phyloP scores from a whole-genome alignment of 1,140 invertebrate genomes.

The Cherax quadricarinatus region DNA sequence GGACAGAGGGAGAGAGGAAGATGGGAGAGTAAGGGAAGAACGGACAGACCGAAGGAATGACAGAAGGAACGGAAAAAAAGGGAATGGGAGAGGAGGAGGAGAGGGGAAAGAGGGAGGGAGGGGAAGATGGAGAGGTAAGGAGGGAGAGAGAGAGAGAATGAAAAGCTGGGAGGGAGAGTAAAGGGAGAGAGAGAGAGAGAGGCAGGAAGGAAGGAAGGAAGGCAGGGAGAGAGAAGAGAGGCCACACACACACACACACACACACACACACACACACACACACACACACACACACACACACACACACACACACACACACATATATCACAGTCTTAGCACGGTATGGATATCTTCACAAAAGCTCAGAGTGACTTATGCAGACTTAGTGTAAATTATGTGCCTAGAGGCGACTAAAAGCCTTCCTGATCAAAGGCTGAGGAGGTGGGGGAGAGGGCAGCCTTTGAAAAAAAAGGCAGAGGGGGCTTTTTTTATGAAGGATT shows the following conservation, averaged over 20 bases:
- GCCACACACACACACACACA: not conserved
- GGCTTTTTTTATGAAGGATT: too few relatives aligned
- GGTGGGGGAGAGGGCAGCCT: too few relatives aligned
- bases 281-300: not conserved
- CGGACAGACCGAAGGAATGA: too few relatives aligned
- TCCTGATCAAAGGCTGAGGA: conserved; percentile 29
- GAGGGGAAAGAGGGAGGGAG: not conserved
- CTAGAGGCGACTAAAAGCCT: conserved; percentile 47
- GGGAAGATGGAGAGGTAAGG: not conserved
- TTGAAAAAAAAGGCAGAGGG: too few relatives aligned
- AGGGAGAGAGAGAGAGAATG: not conserved
- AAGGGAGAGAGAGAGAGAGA: not conserved
- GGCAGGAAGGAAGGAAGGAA: conserved; percentile 40
- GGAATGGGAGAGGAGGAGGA: too few relatives aligned
- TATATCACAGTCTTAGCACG: conserved; percentile 57
- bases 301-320: not conserved
- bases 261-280: conserved; percentile 2
- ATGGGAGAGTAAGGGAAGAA: too few relatives aligned
- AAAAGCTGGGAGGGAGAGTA: not conserved
- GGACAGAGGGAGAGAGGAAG: too few relatives aligned
- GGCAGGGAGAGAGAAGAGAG: not conserved
- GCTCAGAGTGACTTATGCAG: conserved; percentile 60
- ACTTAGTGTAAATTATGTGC: conserved; percentile 63
- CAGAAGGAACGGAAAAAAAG: too few relatives aligned
- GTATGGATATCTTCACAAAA: conserved; percentile 67